Evolutionary conservation across 2,797 vertebrate genomes (phyloP).

Genomic region (Cynopterus sphinx): DNA sequence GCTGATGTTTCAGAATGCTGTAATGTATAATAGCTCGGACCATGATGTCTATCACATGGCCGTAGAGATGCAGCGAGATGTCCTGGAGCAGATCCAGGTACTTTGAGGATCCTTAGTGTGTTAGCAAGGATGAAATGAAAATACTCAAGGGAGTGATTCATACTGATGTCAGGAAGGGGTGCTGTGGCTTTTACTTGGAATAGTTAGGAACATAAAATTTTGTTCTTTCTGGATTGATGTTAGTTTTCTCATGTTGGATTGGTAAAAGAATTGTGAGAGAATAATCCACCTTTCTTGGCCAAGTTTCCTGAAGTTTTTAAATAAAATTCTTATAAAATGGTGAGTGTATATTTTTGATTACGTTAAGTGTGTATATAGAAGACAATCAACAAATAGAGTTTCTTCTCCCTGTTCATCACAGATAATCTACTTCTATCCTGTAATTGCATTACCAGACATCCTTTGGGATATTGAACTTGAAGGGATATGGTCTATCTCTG

Average conservation of each 20-base stretch:
- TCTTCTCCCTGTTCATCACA: not conserved
- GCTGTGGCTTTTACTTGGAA: constrained; percentile 42
- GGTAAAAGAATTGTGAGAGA: constrained; percentile 40
- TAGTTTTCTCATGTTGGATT: constrained; percentile 49
- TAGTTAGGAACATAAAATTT: constrained; percentile 49
- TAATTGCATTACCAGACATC: not conserved
- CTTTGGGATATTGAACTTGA: constrained; percentile 25
- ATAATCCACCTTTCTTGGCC: constrained; percentile 12
- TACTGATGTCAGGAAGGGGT: not conserved
- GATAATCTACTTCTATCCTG: not conserved
- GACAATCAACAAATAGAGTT: not conserved
- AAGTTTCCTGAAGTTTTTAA: constrained; percentile 35
- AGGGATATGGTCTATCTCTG: constrained; percentile 7
- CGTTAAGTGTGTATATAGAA: not conserved
- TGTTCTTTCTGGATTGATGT: constrained; percentile 26
- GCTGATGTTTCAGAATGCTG: constrained; percentile 95
- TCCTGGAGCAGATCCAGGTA: constrained; percentile 93
- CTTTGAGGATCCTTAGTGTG: constrained; percentile 57
- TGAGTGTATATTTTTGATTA: constrained; percentile 16
- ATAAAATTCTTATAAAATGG: constrained; percentile 30
- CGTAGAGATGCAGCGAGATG: constrained; percentile 94
- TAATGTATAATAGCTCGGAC: constrained; percentile 95
- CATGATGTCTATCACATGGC: constrained; percentile 95
- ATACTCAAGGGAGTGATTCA: constrained; percentile 11
- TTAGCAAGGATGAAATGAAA: constrained; percentile 30